Conservation (phyloP, 2,888 invertebrate genomes). For the Onchidella celtica region DNA sequence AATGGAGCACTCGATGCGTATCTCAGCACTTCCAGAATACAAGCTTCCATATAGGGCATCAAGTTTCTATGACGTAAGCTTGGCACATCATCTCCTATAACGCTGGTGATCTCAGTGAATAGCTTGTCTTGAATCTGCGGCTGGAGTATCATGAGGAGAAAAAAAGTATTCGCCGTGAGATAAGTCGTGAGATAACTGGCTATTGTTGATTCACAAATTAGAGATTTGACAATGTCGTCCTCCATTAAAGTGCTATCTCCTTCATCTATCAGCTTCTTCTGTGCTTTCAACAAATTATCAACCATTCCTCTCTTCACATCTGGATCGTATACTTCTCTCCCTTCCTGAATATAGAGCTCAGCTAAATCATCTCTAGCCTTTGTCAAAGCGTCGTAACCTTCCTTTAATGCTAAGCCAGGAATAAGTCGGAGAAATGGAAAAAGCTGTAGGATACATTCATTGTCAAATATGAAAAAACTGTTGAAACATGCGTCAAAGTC, state of each 20-base stretch:
- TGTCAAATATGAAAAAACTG: neutral
- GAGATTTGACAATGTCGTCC: conserved; percentile 39
- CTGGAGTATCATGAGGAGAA: conserved; percentile 53
- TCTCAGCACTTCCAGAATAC: conserved; percentile 46
- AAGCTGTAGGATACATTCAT: conserved; percentile 28
- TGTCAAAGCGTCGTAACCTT: neutral
- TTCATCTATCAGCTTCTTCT: conserved; percentile 10
- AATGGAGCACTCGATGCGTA: conserved; percentile 8
- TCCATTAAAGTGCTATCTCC: neutral
- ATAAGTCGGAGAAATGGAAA: conserved; percentile 43
- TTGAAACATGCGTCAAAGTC: neutral
- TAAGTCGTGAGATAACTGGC: conserved; percentile 38
- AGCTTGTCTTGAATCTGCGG: conserved; percentile 54
- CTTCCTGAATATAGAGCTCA: neutral
- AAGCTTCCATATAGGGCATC: conserved; percentile 53
- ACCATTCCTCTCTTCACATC: conserved; percentile 49
- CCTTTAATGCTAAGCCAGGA: conserved; percentile 24
- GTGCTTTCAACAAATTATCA: conserved; percentile 51
- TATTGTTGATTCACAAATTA: conserved; percentile 25
- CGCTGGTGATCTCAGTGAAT: conserved; percentile 50
- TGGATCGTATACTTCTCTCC: neutral
- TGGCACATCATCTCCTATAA: conserved; percentile 47
- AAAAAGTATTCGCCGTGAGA: conserved; percentile 46
- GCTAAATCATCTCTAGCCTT: neutral
- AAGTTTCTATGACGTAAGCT: conserved; percentile 40